These are phyloP conservation scores for Platygyra sinensis DNA, from an alignment of 64 coral and sea anemone species.

Conservation along the genomic window DNA sequence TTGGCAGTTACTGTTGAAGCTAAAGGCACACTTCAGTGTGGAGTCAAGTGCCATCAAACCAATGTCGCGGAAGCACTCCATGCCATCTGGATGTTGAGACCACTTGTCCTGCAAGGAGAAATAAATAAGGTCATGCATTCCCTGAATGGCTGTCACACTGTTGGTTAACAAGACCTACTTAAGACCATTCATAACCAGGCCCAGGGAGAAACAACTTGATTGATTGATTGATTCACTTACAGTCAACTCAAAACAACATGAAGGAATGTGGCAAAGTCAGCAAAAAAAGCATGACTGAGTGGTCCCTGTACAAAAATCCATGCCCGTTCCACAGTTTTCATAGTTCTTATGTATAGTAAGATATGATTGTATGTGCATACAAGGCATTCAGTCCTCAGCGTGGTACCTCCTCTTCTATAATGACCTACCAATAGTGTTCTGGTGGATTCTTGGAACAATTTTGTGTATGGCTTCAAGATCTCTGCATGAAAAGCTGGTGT, in stretches of 20 bases:
- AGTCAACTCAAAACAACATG: too few relatives aligned
- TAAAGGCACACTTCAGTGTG: slow-evolving; percentile 78
- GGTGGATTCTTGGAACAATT: slow-evolving; percentile 75
- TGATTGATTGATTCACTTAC: too few relatives aligned
- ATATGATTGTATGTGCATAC: too few relatives aligned
- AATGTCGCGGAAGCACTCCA: slow-evolving; percentile 76
- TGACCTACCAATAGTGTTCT: slow-evolving; percentile 63
- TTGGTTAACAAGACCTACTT: neutral
- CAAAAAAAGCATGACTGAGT: too few relatives aligned
- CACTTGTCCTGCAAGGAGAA: slow-evolving; percentile 63
- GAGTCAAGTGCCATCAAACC: slow-evolving; percentile 84
- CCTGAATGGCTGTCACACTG: neutral
- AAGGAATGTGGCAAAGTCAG: too few relatives aligned
- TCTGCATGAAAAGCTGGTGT: slow-evolving; percentile 84
- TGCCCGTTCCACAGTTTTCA: too few relatives aligned
- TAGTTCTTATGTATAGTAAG: too few relatives aligned
- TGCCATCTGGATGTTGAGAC: slow-evolving; percentile 43
- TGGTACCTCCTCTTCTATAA: neutral
- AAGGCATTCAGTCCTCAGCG: too few relatives aligned
- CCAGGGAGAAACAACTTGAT: too few relatives aligned
- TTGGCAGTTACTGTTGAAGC: slow-evolving; percentile 77
- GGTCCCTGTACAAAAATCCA: too few relatives aligned
- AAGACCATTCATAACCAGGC: too few relatives aligned
- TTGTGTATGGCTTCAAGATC: slow-evolving; percentile 58
- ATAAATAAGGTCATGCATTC: neutral